Percentiles rank a stretch among this genome's conserved stretches.
Conservation (phyloP, 2,113 vertebrate genomes). For the Semnopithecus entellus region DNA sequence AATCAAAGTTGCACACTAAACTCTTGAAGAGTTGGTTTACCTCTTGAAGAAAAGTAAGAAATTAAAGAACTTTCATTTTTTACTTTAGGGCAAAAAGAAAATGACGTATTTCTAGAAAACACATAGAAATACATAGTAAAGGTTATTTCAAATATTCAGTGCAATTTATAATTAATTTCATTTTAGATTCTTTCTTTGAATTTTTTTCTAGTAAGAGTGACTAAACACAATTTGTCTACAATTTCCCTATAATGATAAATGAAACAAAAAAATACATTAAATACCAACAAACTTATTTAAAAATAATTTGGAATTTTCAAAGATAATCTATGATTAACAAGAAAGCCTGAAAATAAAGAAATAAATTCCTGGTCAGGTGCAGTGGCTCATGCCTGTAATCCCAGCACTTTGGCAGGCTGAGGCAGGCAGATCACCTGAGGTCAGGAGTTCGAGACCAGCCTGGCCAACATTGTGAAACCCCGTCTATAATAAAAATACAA, state of each 20-base stretch:
- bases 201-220: neutral
- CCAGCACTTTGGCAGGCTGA: too few species aligned
- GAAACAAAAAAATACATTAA: neutral
- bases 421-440: too few species aligned
- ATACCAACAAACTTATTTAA: neutral
- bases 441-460: too few species aligned
- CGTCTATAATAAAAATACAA: too few species aligned
- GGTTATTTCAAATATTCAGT: conserved; percentile 16
- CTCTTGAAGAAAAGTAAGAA: neutral
- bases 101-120: neutral
- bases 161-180: conserved; percentile 40
- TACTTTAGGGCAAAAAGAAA: conserved; percentile 12
- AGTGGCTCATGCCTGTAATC: too few species aligned
- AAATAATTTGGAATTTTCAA: neutral
- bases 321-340: conserved; percentile 22
- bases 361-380: too few species aligned
- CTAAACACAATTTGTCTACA: neutral
- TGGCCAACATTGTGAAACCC: too few species aligned
- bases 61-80: conserved; percentile 9
- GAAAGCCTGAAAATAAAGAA: neutral
- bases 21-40: conserved; percentile 25
- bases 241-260: neutral
- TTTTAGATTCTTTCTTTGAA: neutral
- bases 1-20: neutral
- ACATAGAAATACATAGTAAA: neutral